Base-by-base conservation (phyloP, 2,888 invertebrate genomes). In the Endomychus coccineus region DNA sequence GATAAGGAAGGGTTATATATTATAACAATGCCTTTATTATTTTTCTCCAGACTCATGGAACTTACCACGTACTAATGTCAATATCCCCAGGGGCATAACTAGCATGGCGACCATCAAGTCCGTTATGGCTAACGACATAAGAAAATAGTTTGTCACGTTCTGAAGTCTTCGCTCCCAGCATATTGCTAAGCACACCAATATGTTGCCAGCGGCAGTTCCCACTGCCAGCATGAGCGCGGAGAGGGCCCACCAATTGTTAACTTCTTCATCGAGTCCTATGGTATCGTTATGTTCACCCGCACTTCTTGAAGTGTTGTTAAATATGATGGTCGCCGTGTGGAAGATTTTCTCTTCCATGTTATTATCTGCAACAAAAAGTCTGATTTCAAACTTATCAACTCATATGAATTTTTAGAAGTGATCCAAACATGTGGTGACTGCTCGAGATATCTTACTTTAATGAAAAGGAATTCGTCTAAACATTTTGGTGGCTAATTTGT, bases 61-160 rank as follows among this genome's bases (percentile, higher is more conserved):
- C 81, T 80, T 66, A 88, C 88, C 88, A 72, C 78, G 71, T 10
- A 87, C 80, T 39, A 88, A 69, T 4, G 86, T 85, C 44, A 88
- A 66, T 53, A 88, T 88, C 32, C 91, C 90, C 44, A 95, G 71
- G 1, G 96, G 96, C 96, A 96, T 96, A 46, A 96, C 96, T 50
- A 95, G 71, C 14, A 92, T 76, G 25, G 92, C 92, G 2, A 96
- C 94, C 71, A 96, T 80, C 30, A 95, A 74, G 68, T 96, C 96
- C 9, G 95, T 95, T 48, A 95, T 84, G 34, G 95, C 94, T 59
- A 96, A 67, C 3, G 94, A 95, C 81, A 95, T 86, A 56, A 96
- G 74, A 62, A 96, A 96, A 66, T 94, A 95, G 68, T 96, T 96
- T 55, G 95, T 96, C 41, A 94, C 91, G 71, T 92, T 96, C 68